Conservation (phyloP, 2,888 invertebrate genomes). For the Caprella mutica region DNA sequence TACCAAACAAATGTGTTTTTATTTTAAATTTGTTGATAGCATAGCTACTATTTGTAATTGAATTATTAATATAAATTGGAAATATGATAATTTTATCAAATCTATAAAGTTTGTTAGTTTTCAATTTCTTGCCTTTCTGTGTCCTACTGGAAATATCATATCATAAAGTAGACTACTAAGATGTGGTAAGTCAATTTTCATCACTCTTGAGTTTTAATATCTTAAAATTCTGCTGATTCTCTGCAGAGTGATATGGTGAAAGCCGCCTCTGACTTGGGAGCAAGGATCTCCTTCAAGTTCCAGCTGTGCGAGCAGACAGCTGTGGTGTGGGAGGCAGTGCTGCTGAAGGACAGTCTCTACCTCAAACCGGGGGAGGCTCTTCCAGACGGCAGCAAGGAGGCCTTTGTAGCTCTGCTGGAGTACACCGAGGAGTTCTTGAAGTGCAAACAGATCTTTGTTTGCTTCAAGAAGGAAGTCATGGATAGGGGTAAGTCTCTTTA, state of each 20-base stretch:
- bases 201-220: not conserved
- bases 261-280: conserved; percentile 23
- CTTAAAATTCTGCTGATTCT: not conserved
- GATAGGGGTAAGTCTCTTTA: conserved; percentile 49
- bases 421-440: conserved; percentile 87
- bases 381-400: conserved; percentile 86
- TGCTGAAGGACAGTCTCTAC: conserved; percentile 66
- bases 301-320: conserved; percentile 53
- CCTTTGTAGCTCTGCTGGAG: conserved; percentile 84
- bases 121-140: too few species aligned
- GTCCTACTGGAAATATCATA: too few species aligned
- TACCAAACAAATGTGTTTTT: too few species aligned
- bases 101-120: too few species aligned
- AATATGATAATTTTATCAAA: too few species aligned
- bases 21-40: too few species aligned
- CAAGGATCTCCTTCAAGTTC: conserved; percentile 28
- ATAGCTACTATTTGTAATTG: too few species aligned
- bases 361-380: conserved; percentile 76
- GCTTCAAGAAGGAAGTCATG: conserved; percentile 67
- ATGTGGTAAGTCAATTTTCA: too few species aligned
- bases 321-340: conserved; percentile 74
- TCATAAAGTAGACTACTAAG: too few species aligned
- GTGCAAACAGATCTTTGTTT: conserved; percentile 65
- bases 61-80: too few species aligned
- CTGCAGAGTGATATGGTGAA: conserved; percentile 34